A percentile compares a stretch with the other conserved stretches of the same genome.
phyloP scores from a whole-genome alignment of 2,113 vertebrate species.

The Ramphastos sulfuratus region DNA sequence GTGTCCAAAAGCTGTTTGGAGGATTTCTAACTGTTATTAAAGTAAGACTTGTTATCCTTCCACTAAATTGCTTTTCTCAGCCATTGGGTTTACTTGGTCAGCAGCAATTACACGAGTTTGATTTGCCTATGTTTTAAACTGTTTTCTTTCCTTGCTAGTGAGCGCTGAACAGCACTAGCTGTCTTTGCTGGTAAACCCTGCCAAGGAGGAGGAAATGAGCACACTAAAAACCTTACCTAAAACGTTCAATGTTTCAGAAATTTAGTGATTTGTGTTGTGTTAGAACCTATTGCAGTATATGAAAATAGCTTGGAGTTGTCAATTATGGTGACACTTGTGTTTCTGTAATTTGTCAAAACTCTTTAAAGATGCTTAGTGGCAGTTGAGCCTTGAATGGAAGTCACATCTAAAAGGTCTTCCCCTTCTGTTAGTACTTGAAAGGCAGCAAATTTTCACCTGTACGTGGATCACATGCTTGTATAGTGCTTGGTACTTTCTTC shows the following conservation, averaged over 20 bases:
- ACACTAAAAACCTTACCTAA: not conserved
- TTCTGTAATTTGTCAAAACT: not conserved
- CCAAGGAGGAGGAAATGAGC: not conserved
- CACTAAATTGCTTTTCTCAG: not conserved
- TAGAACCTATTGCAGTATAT: slow-evolving; percentile 10
- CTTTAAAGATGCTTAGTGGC: not conserved
- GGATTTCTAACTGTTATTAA: not conserved
- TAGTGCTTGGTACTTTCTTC: not conserved
- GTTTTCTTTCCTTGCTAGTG: not conserved
- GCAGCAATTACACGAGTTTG: not conserved
- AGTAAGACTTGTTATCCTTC: not conserved
- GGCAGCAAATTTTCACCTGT: not conserved
- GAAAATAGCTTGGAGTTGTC: not conserved
- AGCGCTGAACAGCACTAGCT: not conserved
- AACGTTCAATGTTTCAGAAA: slow-evolving; percentile 7
- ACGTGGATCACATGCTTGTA: not conserved
- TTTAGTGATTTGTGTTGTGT: not conserved
- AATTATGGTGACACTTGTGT: not conserved
- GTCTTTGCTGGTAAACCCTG: not conserved
- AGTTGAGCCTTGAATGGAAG: not conserved
- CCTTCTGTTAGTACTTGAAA: not conserved
- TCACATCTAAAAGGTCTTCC: not conserved
- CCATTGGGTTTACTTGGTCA: not conserved
- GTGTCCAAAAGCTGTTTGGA: not conserved
- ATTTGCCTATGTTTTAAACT: not conserved